Base-by-base conservation (phyloP, 2,888 invertebrate species). In the Molanna angustata region DNA sequence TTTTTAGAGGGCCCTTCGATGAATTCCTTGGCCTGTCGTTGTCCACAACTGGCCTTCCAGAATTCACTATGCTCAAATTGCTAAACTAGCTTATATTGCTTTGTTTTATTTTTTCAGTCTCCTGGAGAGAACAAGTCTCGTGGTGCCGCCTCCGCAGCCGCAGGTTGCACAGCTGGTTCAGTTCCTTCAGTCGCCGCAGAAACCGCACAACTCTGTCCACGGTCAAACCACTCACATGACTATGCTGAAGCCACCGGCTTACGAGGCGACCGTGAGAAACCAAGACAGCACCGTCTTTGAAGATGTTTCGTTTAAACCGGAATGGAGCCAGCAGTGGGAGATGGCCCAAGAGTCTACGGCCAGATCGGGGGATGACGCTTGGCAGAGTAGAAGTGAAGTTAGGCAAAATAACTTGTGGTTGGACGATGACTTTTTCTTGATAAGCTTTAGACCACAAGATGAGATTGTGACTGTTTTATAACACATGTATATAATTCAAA, bases 361-460 rank as follows among this genome's bases (percentile, higher is more conserved):
- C 9, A 74, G 73, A 53, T 71, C 72, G 52, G 71, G 76, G 59
- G 68, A 76, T 14, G 72, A 76, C 51, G 72, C 76, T 0, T 76
- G 78, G 76, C 61, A 60, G 37, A 60, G 57, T 22, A 75, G 77
- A 62, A 70, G 76, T 56, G 68, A 76, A 61, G 75, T 75, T 7
- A 68, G 75, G 49, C 66, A 76, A 46, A 74, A 82, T 64, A 82
- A 83, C 49, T 76, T 85, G 42, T 85, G 86, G 80, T 69, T 86
- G 52, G 90, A 88, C 64, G 88, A 90, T 64, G 90, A 90, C 70
- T 86, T 89, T 66, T 86, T 86, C 63, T 87, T 88, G 67, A 80
- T 91, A 69, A 89, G 90, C 52, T 88, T 89, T 69, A 79, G 91
- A 64, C 91, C 91, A 43, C 91, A 91, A 73, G 91, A 91, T 71